These are phyloP conservation scores for Pristionchus japonicus DNA, from an alignment of 2,888 invertebrate species.

Conservation along the genomic window DNA sequence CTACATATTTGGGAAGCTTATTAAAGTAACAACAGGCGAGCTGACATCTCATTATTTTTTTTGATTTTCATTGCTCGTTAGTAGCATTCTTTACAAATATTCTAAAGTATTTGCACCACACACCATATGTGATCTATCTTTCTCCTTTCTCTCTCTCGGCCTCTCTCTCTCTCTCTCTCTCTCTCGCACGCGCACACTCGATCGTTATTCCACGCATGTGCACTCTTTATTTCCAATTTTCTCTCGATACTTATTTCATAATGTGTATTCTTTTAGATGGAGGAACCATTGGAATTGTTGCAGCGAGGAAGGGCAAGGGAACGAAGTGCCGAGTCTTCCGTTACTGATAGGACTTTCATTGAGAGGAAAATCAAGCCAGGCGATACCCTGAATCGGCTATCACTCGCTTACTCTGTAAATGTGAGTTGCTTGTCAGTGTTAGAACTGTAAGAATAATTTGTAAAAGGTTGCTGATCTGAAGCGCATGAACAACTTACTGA, in stretches of 20 bases:
- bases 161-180: background rate
- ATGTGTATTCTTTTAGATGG: background rate
- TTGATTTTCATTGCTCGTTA: too few species aligned
- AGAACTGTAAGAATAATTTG: too few species aligned
- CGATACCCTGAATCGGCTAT: slow-evolving; percentile 70
- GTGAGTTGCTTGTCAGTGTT: slow-evolving; percentile 51
- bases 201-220: background rate
- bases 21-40: too few species aligned
- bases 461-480: slow-evolving; percentile 73
- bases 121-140: too few species aligned
- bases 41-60: too few species aligned
- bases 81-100: too few species aligned
- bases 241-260: too few species aligned
- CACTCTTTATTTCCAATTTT: background rate
- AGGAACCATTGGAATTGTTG: slow-evolving; percentile 36
- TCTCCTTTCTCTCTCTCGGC: background rate
- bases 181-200: background rate
- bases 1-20: too few species aligned
- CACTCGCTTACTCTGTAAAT: slow-evolving; percentile 71
- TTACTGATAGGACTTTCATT: slow-evolving; percentile 61
- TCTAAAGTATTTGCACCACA: too few species aligned
- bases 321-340: background rate
- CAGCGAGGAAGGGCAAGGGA: slow-evolving; percentile 22
- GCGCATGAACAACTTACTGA: slow-evolving; percentile 70
- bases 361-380: slow-evolving; percentile 69